Evolutionary conservation across 2,113 vertebrate species (phyloP).

Genomic region (Caloenas nicobarica): DNA sequence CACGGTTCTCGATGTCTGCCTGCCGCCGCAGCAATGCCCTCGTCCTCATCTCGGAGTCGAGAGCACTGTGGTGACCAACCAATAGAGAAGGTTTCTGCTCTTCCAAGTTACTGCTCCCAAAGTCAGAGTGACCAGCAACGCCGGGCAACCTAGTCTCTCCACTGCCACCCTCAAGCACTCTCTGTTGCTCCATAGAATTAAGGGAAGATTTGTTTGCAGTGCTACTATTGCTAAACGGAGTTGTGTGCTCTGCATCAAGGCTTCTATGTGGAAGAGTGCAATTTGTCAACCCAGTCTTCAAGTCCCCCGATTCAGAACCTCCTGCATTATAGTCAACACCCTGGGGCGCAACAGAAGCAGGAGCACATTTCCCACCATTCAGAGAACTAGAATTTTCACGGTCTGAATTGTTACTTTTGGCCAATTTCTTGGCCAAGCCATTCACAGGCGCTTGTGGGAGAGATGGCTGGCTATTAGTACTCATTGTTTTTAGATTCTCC

Average conservation of each 20-base stretch:
- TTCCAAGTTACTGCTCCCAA: constrained; percentile 72
- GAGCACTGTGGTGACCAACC: constrained; percentile 67
- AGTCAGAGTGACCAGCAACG: constrained; percentile 21
- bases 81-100: constrained; percentile 70
- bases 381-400: constrained; percentile 83
- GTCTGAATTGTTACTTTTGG: constrained; percentile 82
- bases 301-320: constrained; percentile 77
- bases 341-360: constrained; percentile 63
- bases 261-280: constrained; percentile 82
- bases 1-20: constrained; percentile 87
- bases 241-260: constrained; percentile 71
- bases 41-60: constrained; percentile 85
- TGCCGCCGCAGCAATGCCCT: constrained; percentile 87
- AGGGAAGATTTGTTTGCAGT: constrained; percentile 74
- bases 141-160: constrained; percentile 65
- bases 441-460: constrained; percentile 85
- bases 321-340: constrained; percentile 68
- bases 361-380: constrained; percentile 83
- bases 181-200: constrained; percentile 68
- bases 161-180: constrained; percentile 58
- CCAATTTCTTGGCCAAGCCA: constrained; percentile 93
- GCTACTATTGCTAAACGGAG: constrained; percentile 79
- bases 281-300: constrained; percentile 80
- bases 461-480: constrained; percentile 82
- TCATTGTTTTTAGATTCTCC: constrained; percentile 92